Base-by-base conservation (phyloP, 92 coral and sea anemone genomes). In the Actinernus sp. region DNA sequence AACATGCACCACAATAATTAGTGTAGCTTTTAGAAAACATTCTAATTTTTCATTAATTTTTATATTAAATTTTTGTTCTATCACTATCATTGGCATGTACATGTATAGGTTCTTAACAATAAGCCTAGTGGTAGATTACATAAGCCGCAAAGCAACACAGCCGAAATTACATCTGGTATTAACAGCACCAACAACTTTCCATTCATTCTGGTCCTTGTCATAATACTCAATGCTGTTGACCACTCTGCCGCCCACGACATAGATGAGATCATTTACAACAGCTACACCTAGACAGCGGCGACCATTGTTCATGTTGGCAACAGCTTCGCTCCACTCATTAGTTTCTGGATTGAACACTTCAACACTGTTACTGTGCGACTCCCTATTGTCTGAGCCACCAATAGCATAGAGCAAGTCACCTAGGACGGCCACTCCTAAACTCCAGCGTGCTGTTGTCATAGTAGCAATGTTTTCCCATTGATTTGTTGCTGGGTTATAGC, bases 261-360 rank as follows among this genome's bases (percentile, higher is more conserved):
- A 95, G 68, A 95, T 95, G 37, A 89, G 83, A 50, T 88, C 97
- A 68, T 95, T 95, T 29, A 95, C 99, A 9, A 95, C 99, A 50
- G 99, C 99, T 28, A 95, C 99, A 33, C 99, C 99, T 26, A 95
- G 74, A 24, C 99, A 95, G 22, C 99, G 96, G 12, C 99, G 99
- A 16, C 99, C 99, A 76, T 90, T 85, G 74, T 95, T 95, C 88
- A 95, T 82, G 31, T 88, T 61, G 11, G 97, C 97, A 11, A 95
- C 96, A 29, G 92, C 78, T 52, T 95, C 97, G 32, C 76, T 87
- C 99, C 99, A 95, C 26, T 26, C 59, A 45, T 95, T 52, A 6
- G 63, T 79, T 12, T 2, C 61, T 0, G 99, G 95, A 41, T 91
- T 84, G 45, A 87, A 95, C 63, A 88, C 93, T 57, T 95, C 99